Evolutionary conservation across 2,888 invertebrate species (phyloP).

Genomic region (Crossocerus cetratus): DNA sequence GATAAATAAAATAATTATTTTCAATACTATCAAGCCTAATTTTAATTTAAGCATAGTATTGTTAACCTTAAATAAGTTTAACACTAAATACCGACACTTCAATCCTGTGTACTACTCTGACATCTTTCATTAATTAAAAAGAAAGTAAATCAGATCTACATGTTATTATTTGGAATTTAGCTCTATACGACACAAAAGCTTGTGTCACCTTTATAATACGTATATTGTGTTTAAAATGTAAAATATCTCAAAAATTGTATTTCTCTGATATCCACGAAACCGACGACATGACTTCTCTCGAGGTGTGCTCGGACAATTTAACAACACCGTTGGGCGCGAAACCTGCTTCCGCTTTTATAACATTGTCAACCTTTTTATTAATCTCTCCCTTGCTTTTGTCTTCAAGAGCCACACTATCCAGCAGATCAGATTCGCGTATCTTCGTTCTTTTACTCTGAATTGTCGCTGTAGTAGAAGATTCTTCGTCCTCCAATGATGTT

Average conservation of each 20-base stretch:
- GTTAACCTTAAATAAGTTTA: no score
- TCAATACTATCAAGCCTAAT: no score
- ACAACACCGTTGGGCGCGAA: constrained; percentile 43
- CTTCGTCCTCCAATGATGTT: neutral
- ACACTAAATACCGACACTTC: neutral
- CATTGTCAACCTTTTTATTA: constrained; percentile 19
- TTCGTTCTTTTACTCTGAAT: no score
- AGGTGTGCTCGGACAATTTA: constrained; percentile 59
- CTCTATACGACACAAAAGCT: no score
- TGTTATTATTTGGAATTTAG: neutral
- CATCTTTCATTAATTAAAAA: neutral
- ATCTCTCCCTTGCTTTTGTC: constrained; percentile 34
- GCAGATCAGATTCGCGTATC: constrained; percentile 20
- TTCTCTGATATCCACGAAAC: constrained; percentile 64
- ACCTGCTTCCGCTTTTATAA: constrained; percentile 47
- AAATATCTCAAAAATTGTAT: constrained; percentile 56
- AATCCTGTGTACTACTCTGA: neutral
- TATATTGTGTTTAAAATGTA: neutral
- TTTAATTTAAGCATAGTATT: no score
- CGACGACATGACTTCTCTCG: constrained; percentile 57
- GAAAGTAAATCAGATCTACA: neutral
- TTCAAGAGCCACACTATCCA: constrained; percentile 12
- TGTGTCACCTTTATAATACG: no score
- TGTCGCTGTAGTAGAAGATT: neutral
- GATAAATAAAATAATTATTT: no score